These are phyloP conservation scores for Stenodema calcarata DNA, from an alignment of 2,888 invertebrate species.

Conservation along the genomic window DNA sequence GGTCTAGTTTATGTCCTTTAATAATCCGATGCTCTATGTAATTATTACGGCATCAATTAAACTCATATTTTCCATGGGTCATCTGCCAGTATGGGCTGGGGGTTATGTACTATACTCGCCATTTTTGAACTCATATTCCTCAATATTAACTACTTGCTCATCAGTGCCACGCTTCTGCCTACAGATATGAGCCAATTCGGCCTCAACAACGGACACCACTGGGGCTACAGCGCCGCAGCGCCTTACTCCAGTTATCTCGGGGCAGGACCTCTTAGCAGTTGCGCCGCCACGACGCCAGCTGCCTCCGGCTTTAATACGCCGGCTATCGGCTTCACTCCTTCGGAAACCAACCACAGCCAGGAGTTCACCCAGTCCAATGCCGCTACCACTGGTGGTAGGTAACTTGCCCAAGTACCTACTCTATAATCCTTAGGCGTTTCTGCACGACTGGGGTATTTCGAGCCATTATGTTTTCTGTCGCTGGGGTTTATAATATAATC, in stretches of 20 bases:
- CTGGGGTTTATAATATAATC: too few relatives aligned
- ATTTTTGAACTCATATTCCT: background rate
- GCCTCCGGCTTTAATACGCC: constrained; percentile 68
- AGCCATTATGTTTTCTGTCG: too few relatives aligned
- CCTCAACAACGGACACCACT: constrained; percentile 82
- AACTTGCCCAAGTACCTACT: background rate
- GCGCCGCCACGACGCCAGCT: constrained; percentile 62
- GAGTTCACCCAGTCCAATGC: constrained; percentile 51
- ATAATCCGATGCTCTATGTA: too few relatives aligned
- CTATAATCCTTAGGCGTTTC: too few relatives aligned
- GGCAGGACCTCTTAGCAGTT: constrained; percentile 73
- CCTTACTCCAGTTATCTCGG: constrained; percentile 83
- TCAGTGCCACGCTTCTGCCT: constrained; percentile 54
- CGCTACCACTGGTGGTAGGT: constrained; percentile 31
- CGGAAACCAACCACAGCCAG: constrained; percentile 67
- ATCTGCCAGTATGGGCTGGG: too few relatives aligned
- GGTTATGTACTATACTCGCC: too few relatives aligned
- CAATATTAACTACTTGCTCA: constrained; percentile 50
- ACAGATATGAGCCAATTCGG: constrained; percentile 87
- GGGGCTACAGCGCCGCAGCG: constrained; percentile 86
- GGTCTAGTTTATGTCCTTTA: too few relatives aligned
- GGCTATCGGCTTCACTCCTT: constrained; percentile 74
- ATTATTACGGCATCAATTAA: too few relatives aligned
- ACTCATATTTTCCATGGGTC: too few relatives aligned
- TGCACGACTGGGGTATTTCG: too few relatives aligned